A percentile compares a stretch with the other conserved stretches of the same genome.
Conservation (phyloP, 1,140 invertebrate species). For the Drosophila bipectinata region DNA sequence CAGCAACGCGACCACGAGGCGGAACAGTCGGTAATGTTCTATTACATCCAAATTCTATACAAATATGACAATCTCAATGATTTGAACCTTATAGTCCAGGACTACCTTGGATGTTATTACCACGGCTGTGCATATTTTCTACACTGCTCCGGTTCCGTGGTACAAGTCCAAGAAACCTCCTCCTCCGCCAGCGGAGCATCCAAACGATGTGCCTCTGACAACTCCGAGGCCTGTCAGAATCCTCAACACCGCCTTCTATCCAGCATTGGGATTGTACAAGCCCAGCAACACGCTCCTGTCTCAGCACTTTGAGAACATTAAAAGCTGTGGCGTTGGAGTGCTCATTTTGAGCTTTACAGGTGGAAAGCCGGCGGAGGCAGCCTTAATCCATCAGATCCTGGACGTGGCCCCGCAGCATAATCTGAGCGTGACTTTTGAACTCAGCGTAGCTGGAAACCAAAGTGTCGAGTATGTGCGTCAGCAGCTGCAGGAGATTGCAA, state of each 20-base stretch:
- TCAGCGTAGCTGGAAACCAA: constrained; percentile 74
- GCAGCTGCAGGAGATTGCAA: constrained; percentile 64
- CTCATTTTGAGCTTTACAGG: constrained; percentile 64
- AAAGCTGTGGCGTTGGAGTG: constrained; percentile 77
- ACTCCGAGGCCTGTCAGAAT: constrained; percentile 60
- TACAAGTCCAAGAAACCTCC: constrained; percentile 75
- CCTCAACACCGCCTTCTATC: constrained; percentile 81
- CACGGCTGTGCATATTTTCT: constrained; percentile 79
- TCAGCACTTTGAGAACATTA: constrained; percentile 79
- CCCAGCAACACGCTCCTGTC: constrained; percentile 66
- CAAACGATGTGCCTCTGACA: constrained; percentile 63
- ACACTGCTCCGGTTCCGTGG: constrained; percentile 76
- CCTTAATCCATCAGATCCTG: constrained; percentile 64
- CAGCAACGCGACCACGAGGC: constrained; percentile 58
- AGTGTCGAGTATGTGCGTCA: constrained; percentile 70
- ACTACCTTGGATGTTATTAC: constrained; percentile 62
- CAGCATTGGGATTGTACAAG: constrained; percentile 75
- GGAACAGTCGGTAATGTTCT: constrained; percentile 43
- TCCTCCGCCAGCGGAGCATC: constrained; percentile 52
- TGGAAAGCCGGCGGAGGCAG: constrained; percentile 46
- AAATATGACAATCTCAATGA: not conserved
- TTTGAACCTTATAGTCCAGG: constrained; percentile 3
- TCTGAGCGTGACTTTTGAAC: constrained; percentile 75
- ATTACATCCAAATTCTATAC: not conserved
- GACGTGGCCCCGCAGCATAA: constrained; percentile 75